Evolutionary conservation across 1,140 invertebrate genomes (phyloP), one percentile per base, ranked within the genome.

Genomic region (Aphelinus atriplicis): DNA sequence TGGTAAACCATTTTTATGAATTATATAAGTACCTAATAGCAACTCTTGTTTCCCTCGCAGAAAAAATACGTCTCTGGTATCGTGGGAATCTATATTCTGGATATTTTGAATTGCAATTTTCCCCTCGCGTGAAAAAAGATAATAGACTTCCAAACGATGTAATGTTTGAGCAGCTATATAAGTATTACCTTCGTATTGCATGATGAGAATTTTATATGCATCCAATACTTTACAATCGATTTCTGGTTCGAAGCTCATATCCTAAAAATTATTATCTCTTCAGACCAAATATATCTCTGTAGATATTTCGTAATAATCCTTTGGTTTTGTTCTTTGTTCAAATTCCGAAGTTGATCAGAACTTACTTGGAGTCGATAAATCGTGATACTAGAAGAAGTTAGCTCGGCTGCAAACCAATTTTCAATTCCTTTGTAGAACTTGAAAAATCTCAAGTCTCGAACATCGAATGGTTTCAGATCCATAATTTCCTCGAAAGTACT

Each of bases 311-410:
- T 46, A 47, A 46, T 62, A 3, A 42, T 62, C 10, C 1, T 47
- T 9, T 47, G 1, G 2, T 62, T 47, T 46, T 62, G 1, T 62
- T 47, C 47, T 60, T 42, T 9, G 10, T 10, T 47, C 4, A 48
- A 47, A 47, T 48, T n/a, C n/a, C 9, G 42, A 47, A 67, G 43
- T 62, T 62, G 3, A 46, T 60, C 26, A 1, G 7, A 56, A 58
- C 62, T 74, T 63, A 74, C 73, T 3, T 55, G 10, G 57, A 61
- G 7, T 56, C 26, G 45, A 56, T 69, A 63, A 3, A 63, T 47
- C 10, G 42, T 62, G 7, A 74, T 10, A 10, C 51, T 10, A 7
- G 55, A 7, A 42, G 60, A 57, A 53, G 50, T 74, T 2, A 74
- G 48, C 7, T 42, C 2, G 10, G 45, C 43, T 62, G 5, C 50